These are phyloP conservation scores for Dolichotis patagonum DNA, from an alignment of 2,113 vertebrate species.

Conservation along the genomic window DNA sequence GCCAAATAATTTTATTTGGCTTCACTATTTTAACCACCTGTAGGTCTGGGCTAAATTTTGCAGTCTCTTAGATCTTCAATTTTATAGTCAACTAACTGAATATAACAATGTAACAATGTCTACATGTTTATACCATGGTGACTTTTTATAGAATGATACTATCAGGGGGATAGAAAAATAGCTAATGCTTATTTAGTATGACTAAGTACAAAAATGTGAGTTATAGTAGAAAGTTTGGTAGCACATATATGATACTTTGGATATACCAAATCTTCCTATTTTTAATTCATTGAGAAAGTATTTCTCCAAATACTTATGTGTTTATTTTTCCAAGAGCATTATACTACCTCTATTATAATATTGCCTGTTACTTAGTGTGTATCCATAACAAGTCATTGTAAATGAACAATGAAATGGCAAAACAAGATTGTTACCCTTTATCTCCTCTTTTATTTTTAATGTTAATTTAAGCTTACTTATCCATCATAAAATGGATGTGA, in stretches of 20 bases:
- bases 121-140: background rate
- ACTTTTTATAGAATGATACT: constrained; percentile 39
- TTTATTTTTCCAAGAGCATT: background rate
- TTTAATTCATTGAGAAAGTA: background rate
- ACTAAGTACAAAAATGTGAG: background rate
- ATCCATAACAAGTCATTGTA: background rate
- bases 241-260: background rate
- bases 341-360: background rate
- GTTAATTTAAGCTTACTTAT: background rate
- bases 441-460: background rate
- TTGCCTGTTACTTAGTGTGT: background rate
- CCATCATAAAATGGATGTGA: background rate
- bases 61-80: constrained; percentile 12
- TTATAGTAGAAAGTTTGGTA: background rate
- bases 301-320: background rate
- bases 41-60: background rate
- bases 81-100: constrained; percentile 48
- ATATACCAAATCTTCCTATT: background rate
- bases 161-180: background rate
- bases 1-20: background rate
- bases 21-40: background rate
- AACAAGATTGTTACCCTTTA: background rate
- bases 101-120: background rate
- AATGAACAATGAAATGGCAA: background rate
- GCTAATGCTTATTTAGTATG: constrained; percentile 8